Evolutionary conservation across 2,888 invertebrate genomes (phyloP).

Genomic region (Pseudococcus longispinus): DNA sequence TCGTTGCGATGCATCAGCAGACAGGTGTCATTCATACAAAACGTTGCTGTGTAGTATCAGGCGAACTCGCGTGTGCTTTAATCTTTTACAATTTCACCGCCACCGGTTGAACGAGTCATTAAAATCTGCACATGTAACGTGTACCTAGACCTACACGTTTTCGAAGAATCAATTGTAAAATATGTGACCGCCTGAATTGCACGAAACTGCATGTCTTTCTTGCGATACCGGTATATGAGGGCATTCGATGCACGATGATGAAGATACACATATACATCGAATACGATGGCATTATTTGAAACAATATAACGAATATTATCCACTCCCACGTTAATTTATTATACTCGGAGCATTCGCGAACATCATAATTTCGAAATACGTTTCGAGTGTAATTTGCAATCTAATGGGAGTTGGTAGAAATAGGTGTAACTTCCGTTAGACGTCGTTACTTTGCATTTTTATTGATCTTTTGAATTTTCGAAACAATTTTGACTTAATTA

Average conservation of each 20-base stretch:
- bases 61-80: slow-evolving; percentile 15
- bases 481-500: slow-evolving; percentile 31
- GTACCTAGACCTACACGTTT: not conserved
- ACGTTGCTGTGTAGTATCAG: not conserved
- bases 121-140: not conserved
- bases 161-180: slow-evolving; percentile 13
- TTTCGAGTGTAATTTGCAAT: not conserved
- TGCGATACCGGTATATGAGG: not conserved
- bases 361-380: not conserved
- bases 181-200: slow-evolving; percentile 34
- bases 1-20: not conserved
- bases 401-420: not conserved
- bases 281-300: not conserved
- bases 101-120: slow-evolving; percentile 35
- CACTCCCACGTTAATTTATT: not conserved
- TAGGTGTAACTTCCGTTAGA: not conserved
- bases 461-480: slow-evolving; percentile 4
- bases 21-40: slow-evolving; percentile 19
- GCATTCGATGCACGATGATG: not conserved
- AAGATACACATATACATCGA: not conserved
- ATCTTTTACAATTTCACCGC: slow-evolving; percentile 32
- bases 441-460: slow-evolving; percentile 33
- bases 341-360: not conserved
- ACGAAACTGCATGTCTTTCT: not conserved
- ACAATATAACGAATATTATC: not conserved